phyloP scores from a whole-genome alignment of 1,140 invertebrate genomes.

The Hyphantria cunea region DNA sequence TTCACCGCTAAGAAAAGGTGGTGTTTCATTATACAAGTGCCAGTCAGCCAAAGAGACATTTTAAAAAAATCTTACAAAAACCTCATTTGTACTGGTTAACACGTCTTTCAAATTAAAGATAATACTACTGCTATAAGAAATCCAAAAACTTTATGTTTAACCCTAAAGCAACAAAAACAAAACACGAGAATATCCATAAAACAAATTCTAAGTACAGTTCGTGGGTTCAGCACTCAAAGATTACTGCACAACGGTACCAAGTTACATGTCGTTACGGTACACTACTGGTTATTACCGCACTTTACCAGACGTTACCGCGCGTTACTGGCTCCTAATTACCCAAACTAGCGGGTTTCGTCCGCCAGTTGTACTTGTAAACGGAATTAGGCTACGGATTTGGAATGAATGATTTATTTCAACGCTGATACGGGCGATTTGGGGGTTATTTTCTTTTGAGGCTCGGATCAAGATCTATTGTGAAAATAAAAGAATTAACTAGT shows the following conservation, averaged over 20 bases:
- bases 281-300: slow-evolving; percentile 43
- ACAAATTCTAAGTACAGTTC: slow-evolving; percentile 4
- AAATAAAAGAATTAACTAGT: no score
- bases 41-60: no score
- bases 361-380: slow-evolving; percentile 46
- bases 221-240: slow-evolving; percentile 20
- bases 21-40: no score
- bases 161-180: background rate
- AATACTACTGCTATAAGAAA: background rate
- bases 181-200: slow-evolving; percentile 8
- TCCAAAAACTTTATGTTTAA: background rate
- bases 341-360: slow-evolving; percentile 47
- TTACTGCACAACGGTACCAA: slow-evolving; percentile 16
- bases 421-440: slow-evolving; percentile 15
- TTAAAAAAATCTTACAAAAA: no score
- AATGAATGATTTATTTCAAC: slow-evolving; percentile 59
- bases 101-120: no score
- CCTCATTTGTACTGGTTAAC: no score
- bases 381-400: slow-evolving; percentile 44
- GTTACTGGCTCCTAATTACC: slow-evolving; percentile 56
- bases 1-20: no score
- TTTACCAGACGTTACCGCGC: slow-evolving; percentile 2
- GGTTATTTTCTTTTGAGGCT: slow-evolving; percentile 6
- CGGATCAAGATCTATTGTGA: slow-evolving; percentile 10
- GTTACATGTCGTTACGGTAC: slow-evolving; percentile 9